A percentile compares a stretch with the other conserved stretches of the same genome.
phyloP scores from a whole-genome alignment of 2,113 vertebrate genomes.

The Eleginops maclovinus region DNA sequence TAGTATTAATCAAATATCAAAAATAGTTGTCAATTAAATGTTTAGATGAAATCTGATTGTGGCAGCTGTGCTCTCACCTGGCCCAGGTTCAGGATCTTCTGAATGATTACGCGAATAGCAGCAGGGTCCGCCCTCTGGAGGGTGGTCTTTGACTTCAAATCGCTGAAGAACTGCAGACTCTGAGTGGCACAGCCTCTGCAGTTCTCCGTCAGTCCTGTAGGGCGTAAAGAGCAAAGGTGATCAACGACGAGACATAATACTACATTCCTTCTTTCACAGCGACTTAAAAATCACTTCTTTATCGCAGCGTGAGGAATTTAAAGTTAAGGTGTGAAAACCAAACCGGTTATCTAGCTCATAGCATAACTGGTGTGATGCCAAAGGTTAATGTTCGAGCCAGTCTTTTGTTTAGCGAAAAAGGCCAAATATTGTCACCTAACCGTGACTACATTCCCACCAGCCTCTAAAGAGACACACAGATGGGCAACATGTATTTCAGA shows the following conservation, averaged over 20 bases:
- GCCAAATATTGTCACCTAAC: no score
- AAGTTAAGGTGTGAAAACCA: neutral
- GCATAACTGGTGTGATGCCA: no score
- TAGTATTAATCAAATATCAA: no score
- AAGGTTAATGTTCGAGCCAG: neutral
- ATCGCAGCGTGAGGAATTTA: neutral
- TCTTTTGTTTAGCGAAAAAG: no score
- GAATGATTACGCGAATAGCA: constrained; percentile 76
- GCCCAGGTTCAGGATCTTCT: constrained; percentile 88
- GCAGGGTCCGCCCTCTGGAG: constrained; percentile 83
- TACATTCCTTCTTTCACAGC: neutral
- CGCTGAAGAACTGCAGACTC: constrained; percentile 84
- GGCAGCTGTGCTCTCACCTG: constrained; percentile 82
- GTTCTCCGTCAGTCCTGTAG: constrained; percentile 86
- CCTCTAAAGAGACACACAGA: no score
- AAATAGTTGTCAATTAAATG: no score
- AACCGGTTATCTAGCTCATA: no score
- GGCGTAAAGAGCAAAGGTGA: neutral
- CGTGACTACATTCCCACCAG: no score
- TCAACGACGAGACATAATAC: neutral
- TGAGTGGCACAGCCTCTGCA: constrained; percentile 89
- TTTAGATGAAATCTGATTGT: no score
- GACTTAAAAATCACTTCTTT: neutral
- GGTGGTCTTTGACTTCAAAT: constrained; percentile 87
- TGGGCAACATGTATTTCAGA: neutral